Conservation (phyloP, 2,888 invertebrate genomes). For the Erebia aethiops region DNA sequence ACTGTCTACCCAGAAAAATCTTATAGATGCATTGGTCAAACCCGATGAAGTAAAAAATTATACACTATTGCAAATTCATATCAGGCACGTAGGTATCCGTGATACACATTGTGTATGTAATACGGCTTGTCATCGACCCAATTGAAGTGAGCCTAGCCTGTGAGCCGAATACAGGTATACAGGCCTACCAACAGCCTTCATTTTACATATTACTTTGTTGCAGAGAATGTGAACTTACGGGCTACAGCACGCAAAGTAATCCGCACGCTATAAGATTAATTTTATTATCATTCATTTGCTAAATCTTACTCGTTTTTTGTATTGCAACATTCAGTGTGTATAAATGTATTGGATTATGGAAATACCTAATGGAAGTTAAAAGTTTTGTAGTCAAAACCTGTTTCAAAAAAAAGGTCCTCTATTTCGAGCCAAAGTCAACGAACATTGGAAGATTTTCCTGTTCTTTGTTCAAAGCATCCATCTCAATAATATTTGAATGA, state of each 20-base stretch:
- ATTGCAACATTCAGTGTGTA: neutral
- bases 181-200: neutral
- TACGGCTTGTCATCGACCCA: constrained; percentile 15
- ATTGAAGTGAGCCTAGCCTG: constrained; percentile 1
- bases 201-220: constrained; percentile 15
- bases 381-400: neutral
- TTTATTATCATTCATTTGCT: neutral
- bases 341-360: no score
- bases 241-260: constrained; percentile 11
- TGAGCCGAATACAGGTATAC: constrained; percentile 5
- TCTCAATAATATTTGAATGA: neutral
- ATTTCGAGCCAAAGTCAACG: neutral
- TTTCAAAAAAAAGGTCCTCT: neutral
- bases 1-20: no score
- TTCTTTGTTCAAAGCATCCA: neutral
- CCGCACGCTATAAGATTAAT: constrained; percentile 9
- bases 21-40: no score
- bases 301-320: neutral
- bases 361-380: neutral
- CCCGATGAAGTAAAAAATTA: neutral
- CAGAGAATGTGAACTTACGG: constrained; percentile 5
- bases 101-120: constrained; percentile 6
- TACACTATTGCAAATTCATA: neutral
- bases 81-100: neutral
- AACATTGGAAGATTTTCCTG: neutral